These are phyloP conservation scores for Dicroscelio sp. DNA, from an alignment of 2,888 invertebrate genomes.

Conservation along the genomic window DNA sequence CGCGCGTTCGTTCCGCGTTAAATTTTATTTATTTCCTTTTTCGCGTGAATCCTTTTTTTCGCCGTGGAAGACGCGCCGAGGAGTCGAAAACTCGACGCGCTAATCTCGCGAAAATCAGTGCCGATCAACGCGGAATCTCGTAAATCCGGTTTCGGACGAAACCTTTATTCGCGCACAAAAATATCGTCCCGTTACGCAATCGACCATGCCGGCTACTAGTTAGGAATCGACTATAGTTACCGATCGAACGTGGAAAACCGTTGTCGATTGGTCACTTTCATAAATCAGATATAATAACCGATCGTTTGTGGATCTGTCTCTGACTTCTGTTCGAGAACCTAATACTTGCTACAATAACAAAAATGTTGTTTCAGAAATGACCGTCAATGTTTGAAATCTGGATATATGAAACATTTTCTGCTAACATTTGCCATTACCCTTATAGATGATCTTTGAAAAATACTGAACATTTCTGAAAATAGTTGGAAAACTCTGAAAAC, in stretches of 20 bases:
- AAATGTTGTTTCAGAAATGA: too few relatives aligned
- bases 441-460: too few relatives aligned
- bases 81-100: slow-evolving; percentile 36
- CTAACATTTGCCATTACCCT: too few relatives aligned
- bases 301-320: too few relatives aligned
- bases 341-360: too few relatives aligned
- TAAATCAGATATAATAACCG: too few relatives aligned
- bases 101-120: slow-evolving; percentile 57
- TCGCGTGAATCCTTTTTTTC: not conserved
- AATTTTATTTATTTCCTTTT: slow-evolving; percentile 5
- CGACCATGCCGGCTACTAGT: slow-evolving; percentile 65
- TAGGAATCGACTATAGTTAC: slow-evolving; percentile 52
- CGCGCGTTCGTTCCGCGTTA: slow-evolving; percentile 7
- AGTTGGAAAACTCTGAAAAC: too few relatives aligned
- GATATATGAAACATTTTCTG: too few relatives aligned
- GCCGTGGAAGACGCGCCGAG: not conserved
- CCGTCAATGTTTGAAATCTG: too few relatives aligned
- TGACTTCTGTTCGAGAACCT: too few relatives aligned
- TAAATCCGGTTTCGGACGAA: slow-evolving; percentile 75
- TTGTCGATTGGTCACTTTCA: too few relatives aligned
- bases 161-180: slow-evolving; percentile 68
- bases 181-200: slow-evolving; percentile 73
- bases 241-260: slow-evolving; percentile 58
- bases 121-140: slow-evolving; percentile 65
- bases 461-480: too few relatives aligned